A percentile compares a stretch with the other conserved stretches of the same genome.
These are phyloP conservation scores for Semnornis frantzii DNA, from an alignment of 2,113 vertebrate genomes.

Conservation along the genomic window DNA sequence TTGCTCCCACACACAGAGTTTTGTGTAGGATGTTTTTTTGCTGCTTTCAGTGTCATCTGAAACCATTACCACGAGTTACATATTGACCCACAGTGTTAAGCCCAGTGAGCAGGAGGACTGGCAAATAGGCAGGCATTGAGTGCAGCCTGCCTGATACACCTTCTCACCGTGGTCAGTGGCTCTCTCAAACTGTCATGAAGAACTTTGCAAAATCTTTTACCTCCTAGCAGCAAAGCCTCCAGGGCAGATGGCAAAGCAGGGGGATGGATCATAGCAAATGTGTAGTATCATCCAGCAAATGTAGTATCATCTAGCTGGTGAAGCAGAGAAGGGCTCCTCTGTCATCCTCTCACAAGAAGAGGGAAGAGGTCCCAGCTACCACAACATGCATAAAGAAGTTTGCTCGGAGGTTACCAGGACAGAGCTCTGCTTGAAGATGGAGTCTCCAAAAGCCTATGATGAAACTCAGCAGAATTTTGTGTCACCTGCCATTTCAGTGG, in stretches of 20 bases:
- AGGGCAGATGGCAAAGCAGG: background rate
- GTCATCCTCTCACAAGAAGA: background rate
- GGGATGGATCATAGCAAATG: background rate
- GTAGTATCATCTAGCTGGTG: background rate
- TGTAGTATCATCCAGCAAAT: background rate
- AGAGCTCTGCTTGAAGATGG: background rate
- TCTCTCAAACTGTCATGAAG: background rate
- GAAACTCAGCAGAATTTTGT: background rate
- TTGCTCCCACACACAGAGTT: background rate
- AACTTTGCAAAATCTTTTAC: background rate
- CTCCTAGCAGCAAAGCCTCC: background rate
- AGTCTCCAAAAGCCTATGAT: background rate
- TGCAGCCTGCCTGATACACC: background rate
- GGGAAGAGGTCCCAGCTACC: background rate
- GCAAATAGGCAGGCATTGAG: background rate
- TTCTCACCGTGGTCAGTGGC: background rate
- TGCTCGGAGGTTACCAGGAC: background rate
- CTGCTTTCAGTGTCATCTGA: background rate
- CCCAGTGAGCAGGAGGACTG: slow-evolving; percentile 40
- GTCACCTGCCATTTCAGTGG: background rate
- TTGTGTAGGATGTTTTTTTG: background rate
- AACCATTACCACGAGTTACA: background rate
- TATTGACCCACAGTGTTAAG: background rate
- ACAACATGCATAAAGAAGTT: background rate
- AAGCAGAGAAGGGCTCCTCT: background rate